Evolutionary conservation across 2,888 invertebrate genomes (phyloP).

Genomic region (Phengaris alcon): DNA sequence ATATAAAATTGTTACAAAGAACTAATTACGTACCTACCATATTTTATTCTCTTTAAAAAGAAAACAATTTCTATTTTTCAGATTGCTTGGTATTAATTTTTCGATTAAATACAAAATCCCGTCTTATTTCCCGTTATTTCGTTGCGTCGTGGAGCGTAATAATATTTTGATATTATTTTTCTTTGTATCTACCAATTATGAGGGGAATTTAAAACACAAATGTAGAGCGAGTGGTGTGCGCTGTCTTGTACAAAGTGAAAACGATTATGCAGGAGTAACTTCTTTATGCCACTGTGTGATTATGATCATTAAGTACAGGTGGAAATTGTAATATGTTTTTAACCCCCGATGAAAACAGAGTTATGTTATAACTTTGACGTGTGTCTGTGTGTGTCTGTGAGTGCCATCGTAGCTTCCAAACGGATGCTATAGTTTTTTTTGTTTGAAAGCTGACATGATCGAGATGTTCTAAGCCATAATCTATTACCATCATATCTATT

Average conservation of each 20-base stretch:
- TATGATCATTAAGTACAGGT: too few relatives aligned
- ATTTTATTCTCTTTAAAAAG: not conserved
- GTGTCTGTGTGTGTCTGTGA: too few relatives aligned
- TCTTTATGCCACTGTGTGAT: not conserved
- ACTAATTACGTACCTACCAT: not conserved
- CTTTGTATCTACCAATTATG: constrained; percentile 23
- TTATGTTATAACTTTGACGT: too few relatives aligned
- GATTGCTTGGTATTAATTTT: not conserved
- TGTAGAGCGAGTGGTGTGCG: not conserved
- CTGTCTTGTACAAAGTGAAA: not conserved
- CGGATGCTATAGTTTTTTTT: too few relatives aligned
- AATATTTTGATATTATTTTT: constrained; percentile 10
- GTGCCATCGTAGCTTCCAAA: too few relatives aligned
- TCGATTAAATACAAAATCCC: not conserved
- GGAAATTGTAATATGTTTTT: too few relatives aligned
- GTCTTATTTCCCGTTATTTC: not conserved
- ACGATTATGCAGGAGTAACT: not conserved
- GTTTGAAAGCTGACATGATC: too few relatives aligned
- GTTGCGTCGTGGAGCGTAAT: not conserved
- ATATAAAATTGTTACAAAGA: not conserved
- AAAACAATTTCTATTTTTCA: constrained; percentile 2
- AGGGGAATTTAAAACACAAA: constrained; percentile 11
- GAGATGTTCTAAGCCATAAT: too few relatives aligned
- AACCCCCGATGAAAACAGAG: too few relatives aligned
- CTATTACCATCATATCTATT: too few relatives aligned